These are phyloP conservation scores for Zootermopsis nevadensis DNA, from an alignment of 2,888 invertebrate species.

Conservation along the genomic window DNA sequence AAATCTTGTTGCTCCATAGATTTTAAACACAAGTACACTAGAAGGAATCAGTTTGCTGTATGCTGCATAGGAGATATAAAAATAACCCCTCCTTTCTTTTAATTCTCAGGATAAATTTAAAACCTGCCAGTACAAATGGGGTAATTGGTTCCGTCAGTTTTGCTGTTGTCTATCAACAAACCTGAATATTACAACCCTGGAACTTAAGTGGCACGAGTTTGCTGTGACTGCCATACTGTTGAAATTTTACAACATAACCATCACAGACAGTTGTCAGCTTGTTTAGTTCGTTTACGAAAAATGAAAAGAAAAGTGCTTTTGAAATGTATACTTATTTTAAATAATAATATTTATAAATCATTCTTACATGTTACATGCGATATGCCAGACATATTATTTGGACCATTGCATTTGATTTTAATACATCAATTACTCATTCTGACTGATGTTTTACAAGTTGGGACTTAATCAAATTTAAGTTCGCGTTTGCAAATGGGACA, in stretches of 20 bases:
- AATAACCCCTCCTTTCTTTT: too few relatives aligned
- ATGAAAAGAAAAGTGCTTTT: slow-evolving; percentile 1
- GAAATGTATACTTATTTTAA: neutral
- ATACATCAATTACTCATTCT: slow-evolving; percentile 28
- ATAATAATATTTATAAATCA: neutral
- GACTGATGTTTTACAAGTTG: slow-evolving; percentile 4
- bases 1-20: too few relatives aligned
- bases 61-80: too few relatives aligned
- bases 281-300: neutral
- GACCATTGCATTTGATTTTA: slow-evolving; percentile 10
- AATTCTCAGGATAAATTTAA: too few relatives aligned
- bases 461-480: slow-evolving; percentile 67
- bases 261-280: neutral
- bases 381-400: slow-evolving; percentile 30
- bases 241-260: slow-evolving; percentile 8
- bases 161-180: too few relatives aligned
- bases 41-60: too few relatives aligned
- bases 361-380: slow-evolving; percentile 11
- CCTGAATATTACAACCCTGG: too few relatives aligned
- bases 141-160: too few relatives aligned
- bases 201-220: neutral
- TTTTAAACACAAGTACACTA: too few relatives aligned
- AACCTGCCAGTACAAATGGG: too few relatives aligned
- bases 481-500: slow-evolving; percentile 83
- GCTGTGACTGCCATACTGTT: slow-evolving; percentile 14